phyloP scores from a whole-genome alignment of 1,140 invertebrate genomes.

The Zophobas atratus region DNA sequence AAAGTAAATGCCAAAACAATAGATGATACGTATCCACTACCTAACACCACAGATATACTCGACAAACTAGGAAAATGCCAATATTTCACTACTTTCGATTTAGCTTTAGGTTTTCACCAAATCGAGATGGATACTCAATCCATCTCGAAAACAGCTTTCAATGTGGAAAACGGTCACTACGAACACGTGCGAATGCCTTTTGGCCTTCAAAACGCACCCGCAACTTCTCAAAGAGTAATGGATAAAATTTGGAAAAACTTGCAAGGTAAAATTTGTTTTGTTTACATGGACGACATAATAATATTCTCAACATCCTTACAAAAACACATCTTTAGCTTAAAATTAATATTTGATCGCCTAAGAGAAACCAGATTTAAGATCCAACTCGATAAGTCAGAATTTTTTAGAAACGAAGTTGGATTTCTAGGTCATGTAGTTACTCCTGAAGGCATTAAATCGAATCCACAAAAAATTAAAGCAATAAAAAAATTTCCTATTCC shows the following conservation, averaged over 20 bases:
- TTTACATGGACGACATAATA: constrained; percentile 14
- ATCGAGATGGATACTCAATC: too few species aligned
- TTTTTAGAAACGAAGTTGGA: too few species aligned
- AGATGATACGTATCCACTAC: constrained; percentile 14
- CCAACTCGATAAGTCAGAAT: not conserved
- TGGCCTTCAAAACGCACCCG: constrained; percentile 43
- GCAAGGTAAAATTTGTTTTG: constrained; percentile 16
- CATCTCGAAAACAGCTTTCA: not conserved
- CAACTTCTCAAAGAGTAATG: constrained; percentile 54
- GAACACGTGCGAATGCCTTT: constrained; percentile 26
- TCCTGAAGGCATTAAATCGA: constrained; percentile 7
- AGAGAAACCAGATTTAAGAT: not conserved
- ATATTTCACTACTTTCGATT: constrained; percentile 28
- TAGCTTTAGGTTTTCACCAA: constrained; percentile 24
- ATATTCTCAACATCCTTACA: constrained; percentile 1
- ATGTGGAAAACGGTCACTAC: constrained; percentile 1
- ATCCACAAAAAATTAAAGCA: not conserved
- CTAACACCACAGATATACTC: constrained; percentile 24
- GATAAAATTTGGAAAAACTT: constrained; percentile 52
- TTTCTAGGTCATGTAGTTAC: not conserved
- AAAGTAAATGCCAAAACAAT: not conserved
- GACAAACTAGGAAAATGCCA: constrained; percentile 41
- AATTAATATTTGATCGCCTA: too few species aligned
- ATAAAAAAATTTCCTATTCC: constrained; percentile 8
- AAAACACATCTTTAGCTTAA: too few species aligned